A percentile compares a stretch with the other conserved stretches of the same genome.
Conservation (phyloP, 2,888 invertebrate species). For the Horisme vitalbata region DNA sequence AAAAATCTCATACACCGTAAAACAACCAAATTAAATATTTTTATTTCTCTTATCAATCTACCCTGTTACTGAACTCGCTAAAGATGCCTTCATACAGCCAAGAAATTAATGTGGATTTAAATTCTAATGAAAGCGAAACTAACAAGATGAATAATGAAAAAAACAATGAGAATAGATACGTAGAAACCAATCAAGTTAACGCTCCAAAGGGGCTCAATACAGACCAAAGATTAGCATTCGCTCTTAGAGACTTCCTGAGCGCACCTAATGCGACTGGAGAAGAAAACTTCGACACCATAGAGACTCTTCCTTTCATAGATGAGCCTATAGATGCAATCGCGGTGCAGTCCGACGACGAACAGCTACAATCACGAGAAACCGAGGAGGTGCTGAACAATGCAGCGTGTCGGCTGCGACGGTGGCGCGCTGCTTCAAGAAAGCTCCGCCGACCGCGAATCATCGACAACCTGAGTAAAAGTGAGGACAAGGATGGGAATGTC, state of each 20-base stretch:
- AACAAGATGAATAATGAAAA: conserved; percentile 56
- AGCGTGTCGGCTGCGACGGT: conserved; percentile 74
- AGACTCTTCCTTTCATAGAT: conserved; percentile 64
- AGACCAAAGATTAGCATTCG: conserved; percentile 66
- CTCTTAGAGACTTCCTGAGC: conserved; percentile 66
- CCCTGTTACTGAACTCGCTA: too few species aligned
- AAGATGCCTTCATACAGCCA: conserved; percentile 74
- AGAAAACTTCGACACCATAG: conserved; percentile 29
- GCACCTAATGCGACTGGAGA: conserved; percentile 33
- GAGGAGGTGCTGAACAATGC: conserved; percentile 71
- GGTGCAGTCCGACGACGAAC: conserved; percentile 64
- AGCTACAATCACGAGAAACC: conserved; percentile 53
- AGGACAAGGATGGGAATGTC: conserved; percentile 51
- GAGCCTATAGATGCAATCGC: conserved; percentile 54
- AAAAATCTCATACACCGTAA: conserved; percentile 12
- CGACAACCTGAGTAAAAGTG: conserved; percentile 68
- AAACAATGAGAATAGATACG: conserved; percentile 48
- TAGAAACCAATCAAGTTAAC: conserved; percentile 43
- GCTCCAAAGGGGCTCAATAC: conserved; percentile 56
- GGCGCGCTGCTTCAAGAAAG: conserved; percentile 78
- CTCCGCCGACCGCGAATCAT: conserved; percentile 74
- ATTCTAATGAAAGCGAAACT: conserved; percentile 61
- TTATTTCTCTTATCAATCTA: too few species aligned
- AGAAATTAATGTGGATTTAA: conserved; percentile 70
- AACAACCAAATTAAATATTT: neutral